These are phyloP conservation scores for Sinohyriopsis cumingii DNA, from an alignment of 2,888 invertebrate species.

Conservation along the genomic window DNA sequence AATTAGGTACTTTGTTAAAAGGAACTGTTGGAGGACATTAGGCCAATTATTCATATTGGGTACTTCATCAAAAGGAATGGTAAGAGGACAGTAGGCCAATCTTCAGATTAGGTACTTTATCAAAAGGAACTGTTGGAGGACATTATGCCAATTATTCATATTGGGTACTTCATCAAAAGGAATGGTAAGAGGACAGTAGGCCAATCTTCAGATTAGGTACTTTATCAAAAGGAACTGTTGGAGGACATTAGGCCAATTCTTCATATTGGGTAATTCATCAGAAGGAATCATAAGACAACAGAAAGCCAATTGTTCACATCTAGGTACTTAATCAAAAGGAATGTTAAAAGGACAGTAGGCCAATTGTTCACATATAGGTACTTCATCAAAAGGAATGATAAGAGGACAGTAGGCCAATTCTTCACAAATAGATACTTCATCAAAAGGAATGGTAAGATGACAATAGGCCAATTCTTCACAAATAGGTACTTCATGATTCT, in stretches of 20 bases:
- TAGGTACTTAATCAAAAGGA: no score
- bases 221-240: conserved; percentile 74
- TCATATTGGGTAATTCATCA: conserved; percentile 72
- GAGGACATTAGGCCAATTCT: background rate
- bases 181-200: conserved; percentile 41
- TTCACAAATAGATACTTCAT: conserved; percentile 71
- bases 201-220: conserved; percentile 56
- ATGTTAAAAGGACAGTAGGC: no score
- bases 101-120: conserved; percentile 71
- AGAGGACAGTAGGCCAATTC: background rate
- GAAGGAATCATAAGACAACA: conserved; percentile 63
- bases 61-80: background rate
- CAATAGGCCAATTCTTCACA: background rate
- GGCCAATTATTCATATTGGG: background rate
- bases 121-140: conserved; percentile 71
- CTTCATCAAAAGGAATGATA: conserved; percentile 74
- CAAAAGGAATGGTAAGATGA: conserved; percentile 71
- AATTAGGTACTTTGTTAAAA: background rate
- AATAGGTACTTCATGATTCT: conserved; percentile 75
- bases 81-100: background rate
- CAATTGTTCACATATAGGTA: conserved; percentile 54
- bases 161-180: conserved; percentile 75
- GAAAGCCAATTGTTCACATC: no score
- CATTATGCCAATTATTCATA: background rate
- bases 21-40: background rate